Conservation (phyloP, 2,113 vertebrate species). For the Verasper variegatus region DNA sequence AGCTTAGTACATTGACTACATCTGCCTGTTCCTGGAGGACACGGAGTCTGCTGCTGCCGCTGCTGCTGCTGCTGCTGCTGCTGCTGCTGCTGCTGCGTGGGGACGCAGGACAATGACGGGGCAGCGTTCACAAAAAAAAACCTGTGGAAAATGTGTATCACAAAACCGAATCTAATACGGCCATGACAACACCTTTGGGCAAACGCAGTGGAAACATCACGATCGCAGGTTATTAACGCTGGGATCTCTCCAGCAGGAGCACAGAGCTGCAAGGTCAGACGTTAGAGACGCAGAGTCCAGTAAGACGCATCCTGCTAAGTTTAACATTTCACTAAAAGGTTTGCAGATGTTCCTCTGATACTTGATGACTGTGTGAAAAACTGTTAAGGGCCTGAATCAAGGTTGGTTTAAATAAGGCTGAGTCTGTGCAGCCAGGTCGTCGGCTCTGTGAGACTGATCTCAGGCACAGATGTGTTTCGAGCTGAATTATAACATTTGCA, state of each 20-base stretch:
- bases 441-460: too few species aligned
- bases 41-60: slow-evolving; percentile 22
- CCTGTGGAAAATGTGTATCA: not conserved
- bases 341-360: not conserved
- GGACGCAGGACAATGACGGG: slow-evolving; percentile 19
- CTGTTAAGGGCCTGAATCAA: not conserved
- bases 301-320: not conserved
- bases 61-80: not conserved
- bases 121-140: slow-evolving; percentile 13
- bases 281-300: not conserved
- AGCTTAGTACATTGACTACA: slow-evolving; percentile 60
- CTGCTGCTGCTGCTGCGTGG: not conserved
- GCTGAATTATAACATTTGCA: too few species aligned
- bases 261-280: not conserved
- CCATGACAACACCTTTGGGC: not conserved
- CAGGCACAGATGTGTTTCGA: too few species aligned
- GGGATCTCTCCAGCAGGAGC: not conserved
- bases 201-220: slow-evolving; percentile 3
- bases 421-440: not conserved
- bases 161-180: not conserved
- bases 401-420: not conserved
- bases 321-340: not conserved
- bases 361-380: not conserved
- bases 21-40: slow-evolving; percentile 52
- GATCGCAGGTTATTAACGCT: not conserved